A percentile compares a stretch with the other conserved stretches of the same genome.
phyloP scores from a whole-genome alignment of 2,888 invertebrate species.

The Lepeophtheirus nordmannii region DNA sequence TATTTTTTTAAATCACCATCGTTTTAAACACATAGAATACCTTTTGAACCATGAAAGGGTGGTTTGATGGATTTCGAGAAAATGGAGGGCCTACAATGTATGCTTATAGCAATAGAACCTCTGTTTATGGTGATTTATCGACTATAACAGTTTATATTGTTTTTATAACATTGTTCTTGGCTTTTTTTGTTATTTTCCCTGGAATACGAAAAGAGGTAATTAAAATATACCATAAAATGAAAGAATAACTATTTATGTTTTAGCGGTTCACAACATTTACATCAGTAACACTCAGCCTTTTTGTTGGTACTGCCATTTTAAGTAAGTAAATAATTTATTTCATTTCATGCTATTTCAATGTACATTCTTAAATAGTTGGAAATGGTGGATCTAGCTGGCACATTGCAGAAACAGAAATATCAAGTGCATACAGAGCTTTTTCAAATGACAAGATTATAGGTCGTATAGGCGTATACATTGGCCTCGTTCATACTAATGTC shows the following conservation, averaged over 20 bases:
- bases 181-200: conserved; percentile 87
- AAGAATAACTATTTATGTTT: conserved; percentile 34
- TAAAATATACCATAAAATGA: conserved; percentile 12
- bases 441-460: conserved; percentile 72
- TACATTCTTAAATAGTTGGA: conserved; percentile 47
- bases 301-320: conserved; percentile 80
- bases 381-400: conserved; percentile 86
- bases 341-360: neutral
- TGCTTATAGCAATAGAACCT: conserved; percentile 81
- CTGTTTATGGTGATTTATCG: conserved; percentile 82
- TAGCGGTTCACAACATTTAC: conserved; percentile 84
- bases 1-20: too few species aligned
- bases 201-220: conserved; percentile 81
- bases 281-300: conserved; percentile 75
- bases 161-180: conserved; percentile 77
- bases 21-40: neutral
- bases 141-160: conserved; percentile 68
- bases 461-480: conserved; percentile 76
- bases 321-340: conserved; percentile 46
- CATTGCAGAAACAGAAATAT: conserved; percentile 61
- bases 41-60: conserved; percentile 59
- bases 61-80: conserved; percentile 92
- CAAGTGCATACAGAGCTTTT: conserved; percentile 76
- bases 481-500: conserved; percentile 84
- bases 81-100: conserved; percentile 93